A percentile compares a stretch with the other conserved stretches of the same genome.
phyloP scores from a whole-genome alignment of 2,113 vertebrate species.

The Rhombomys opimus region DNA sequence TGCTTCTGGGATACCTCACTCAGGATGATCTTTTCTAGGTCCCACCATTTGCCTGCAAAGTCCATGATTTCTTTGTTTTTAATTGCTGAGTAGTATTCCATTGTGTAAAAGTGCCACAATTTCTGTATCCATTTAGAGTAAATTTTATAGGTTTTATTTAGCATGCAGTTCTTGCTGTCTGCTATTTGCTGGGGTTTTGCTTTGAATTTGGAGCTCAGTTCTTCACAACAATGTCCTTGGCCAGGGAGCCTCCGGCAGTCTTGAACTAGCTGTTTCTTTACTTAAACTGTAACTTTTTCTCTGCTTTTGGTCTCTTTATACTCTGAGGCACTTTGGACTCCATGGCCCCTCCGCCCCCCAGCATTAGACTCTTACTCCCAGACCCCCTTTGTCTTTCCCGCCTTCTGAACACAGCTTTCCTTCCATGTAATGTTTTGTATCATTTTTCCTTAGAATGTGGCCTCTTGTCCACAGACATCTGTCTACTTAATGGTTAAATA shows the following conservation, averaged over 20 bases:
- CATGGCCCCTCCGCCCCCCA: not conserved
- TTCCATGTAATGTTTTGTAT: not conserved
- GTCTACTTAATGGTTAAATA: not conserved
- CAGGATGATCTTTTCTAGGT: too few species aligned
- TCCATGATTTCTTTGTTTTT: too few species aligned
- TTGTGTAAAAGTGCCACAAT: too few species aligned
- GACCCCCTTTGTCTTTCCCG: not conserved
- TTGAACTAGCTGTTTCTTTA: not conserved
- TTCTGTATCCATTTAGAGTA: not conserved
- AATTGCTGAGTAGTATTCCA: too few species aligned
- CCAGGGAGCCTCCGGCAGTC: not conserved
- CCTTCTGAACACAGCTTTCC: not conserved
- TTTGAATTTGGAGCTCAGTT: not conserved
- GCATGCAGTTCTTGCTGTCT: not conserved
- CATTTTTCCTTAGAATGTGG: not conserved
- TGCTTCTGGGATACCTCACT: too few species aligned
- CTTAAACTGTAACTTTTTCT: not conserved
- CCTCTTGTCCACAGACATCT: not conserved
- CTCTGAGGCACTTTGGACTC: not conserved
- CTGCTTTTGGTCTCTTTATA: not conserved
- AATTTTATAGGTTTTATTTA: not conserved
- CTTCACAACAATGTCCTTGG: not conserved
- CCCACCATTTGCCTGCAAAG: too few species aligned
- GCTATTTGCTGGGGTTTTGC: not conserved
- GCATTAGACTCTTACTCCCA: not conserved